phyloP scores from a whole-genome alignment of 2,113 vertebrate genomes.

The Gallinago media region DNA sequence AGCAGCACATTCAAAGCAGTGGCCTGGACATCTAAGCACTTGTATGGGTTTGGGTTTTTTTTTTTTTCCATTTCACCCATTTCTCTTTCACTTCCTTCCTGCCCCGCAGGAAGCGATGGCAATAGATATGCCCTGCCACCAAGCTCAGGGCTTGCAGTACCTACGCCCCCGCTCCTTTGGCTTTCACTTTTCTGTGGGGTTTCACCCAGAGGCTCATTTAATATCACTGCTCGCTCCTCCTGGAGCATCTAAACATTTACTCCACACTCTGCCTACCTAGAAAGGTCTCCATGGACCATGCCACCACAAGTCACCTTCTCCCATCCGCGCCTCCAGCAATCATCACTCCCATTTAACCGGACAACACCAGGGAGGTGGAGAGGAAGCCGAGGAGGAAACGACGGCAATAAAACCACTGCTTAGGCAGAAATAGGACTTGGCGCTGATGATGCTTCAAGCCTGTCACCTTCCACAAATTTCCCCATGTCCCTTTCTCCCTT shows the following conservation, averaged over 20 bases:
- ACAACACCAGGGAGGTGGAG: accelerated
- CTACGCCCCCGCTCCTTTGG: not conserved
- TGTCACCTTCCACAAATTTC: not conserved
- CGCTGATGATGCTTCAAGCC: not conserved
- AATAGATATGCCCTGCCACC: not conserved
- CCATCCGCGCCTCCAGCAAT: not conserved
- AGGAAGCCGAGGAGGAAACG: not conserved
- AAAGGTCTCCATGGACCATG: accelerated
- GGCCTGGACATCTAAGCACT: not conserved
- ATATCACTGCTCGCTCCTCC: not conserved
- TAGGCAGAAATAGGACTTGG: not conserved
- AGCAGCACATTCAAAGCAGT: not conserved
- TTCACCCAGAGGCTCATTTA: not conserved
- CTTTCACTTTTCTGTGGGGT: not conserved
- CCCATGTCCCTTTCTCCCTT: not conserved
- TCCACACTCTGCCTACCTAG: not conserved
- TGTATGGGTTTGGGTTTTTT: accelerated
- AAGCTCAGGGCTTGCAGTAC: not conserved
- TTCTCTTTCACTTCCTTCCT: constrained; percentile 27
- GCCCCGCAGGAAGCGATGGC: not conserved
- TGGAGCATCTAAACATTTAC: accelerated
- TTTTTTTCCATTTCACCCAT: not conserved
- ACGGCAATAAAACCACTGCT: accelerated
- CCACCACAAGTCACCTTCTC: accelerated
- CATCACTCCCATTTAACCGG: not conserved